Evolutionary conservation across 2,797 vertebrate species (phyloP).

Genomic region (Cossypha polioptera): DNA sequence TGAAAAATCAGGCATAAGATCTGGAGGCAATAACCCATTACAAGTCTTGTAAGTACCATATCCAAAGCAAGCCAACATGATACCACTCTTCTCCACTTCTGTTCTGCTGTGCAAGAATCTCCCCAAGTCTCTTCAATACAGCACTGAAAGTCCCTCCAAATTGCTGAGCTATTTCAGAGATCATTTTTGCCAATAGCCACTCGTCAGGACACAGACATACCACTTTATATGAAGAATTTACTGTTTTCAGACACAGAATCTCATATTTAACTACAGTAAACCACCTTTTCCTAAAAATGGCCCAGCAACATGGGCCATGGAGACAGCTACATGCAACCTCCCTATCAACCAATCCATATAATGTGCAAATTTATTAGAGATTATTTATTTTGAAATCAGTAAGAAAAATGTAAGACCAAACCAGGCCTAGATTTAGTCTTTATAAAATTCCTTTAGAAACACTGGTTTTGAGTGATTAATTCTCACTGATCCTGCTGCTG

Average conservation of each 20-base stretch:
- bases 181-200: neutral
- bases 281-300: neutral
- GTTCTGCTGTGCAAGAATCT: neutral
- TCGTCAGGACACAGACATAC: neutral
- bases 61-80: neutral
- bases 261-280: neutral
- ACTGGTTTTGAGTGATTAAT: neutral
- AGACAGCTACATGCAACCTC: neutral
- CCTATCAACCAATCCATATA: neutral
- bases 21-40: neutral
- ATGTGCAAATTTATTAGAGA: neutral
- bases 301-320: neutral
- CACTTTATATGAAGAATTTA: neutral
- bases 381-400: neutral
- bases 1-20: neutral
- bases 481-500: neutral
- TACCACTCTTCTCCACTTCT: neutral
- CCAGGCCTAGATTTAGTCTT: neutral
- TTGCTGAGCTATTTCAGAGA: neutral
- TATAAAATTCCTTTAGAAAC: neutral
- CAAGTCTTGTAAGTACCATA: neutral
- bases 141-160: neutral
- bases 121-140: neutral
- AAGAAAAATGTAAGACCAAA: neutral
- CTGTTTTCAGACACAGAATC: neutral